Percentiles rank a stretch among this genome's conserved stretches.
These are phyloP conservation scores for Drosophila mayaguana DNA, from an alignment of 2,888 invertebrate species.

Conservation along the genomic window DNA sequence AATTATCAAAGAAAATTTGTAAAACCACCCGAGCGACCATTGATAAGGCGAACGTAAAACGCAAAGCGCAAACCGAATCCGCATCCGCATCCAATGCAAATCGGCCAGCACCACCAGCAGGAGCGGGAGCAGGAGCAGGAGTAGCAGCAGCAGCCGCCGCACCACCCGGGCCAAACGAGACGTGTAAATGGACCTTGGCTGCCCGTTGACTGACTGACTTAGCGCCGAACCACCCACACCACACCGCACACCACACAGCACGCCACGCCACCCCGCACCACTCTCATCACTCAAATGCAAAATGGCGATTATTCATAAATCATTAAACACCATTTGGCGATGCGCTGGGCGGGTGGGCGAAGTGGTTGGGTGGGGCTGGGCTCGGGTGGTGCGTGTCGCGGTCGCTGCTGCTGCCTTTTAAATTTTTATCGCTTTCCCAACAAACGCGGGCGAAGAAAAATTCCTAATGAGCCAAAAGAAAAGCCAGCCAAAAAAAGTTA, in stretches of 20 bases:
- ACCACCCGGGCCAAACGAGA: constrained; percentile 44
- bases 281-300: constrained; percentile 75
- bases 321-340: constrained; percentile 84
- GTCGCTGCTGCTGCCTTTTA: constrained; percentile 65
- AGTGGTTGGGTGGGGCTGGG: background rate
- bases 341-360: constrained; percentile 32
- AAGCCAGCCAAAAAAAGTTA: constrained; percentile 60
- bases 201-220: constrained; percentile 76
- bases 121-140: background rate
- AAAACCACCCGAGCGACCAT: constrained; percentile 58
- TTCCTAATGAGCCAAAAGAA: constrained; percentile 81
- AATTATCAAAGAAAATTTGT: constrained; percentile 74
- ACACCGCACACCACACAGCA: background rate
- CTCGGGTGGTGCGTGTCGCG: constrained; percentile 29
- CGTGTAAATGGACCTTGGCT: constrained; percentile 75
- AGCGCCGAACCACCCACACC: constrained; percentile 16
- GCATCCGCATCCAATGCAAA: constrained; percentile 13
- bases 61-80: constrained; percentile 17
- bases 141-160: background rate
- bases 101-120: background rate
- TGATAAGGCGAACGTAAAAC: constrained; percentile 56
- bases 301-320: constrained; percentile 85
- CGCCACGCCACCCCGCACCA: background rate
- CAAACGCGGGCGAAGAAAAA: constrained; percentile 67
- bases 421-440: constrained; percentile 79